A percentile compares a stretch with the other conserved stretches of the same genome.
Evolutionary conservation across 1,140 invertebrate species (phyloP).

Genomic region (Cherax quadricarinatus): DNA sequence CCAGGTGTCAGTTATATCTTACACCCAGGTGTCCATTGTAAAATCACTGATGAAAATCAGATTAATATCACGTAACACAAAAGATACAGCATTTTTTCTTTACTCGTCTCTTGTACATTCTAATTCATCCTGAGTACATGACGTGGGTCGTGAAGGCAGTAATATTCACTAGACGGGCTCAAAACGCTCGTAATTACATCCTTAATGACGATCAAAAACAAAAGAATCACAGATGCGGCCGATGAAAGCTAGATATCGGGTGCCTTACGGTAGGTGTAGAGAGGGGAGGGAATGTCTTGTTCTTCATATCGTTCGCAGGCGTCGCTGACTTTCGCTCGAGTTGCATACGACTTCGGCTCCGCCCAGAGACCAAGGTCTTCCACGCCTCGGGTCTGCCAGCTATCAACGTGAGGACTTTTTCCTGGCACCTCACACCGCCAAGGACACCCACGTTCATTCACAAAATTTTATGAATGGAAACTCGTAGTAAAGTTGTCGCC

Average conservation of each 20-base stretch:
- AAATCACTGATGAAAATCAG: too few relatives aligned
- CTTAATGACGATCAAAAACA: slow-evolving; percentile 6
- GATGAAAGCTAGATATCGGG: neutral
- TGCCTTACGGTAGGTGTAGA: neutral
- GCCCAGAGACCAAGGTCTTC: slow-evolving; percentile 35
- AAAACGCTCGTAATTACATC: neutral
- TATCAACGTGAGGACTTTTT: slow-evolving; percentile 6
- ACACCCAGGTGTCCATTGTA: too few relatives aligned
- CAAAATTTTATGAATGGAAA: slow-evolving; percentile 60
- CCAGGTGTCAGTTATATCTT: too few relatives aligned
- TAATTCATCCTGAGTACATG: neutral
- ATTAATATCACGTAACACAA: too few relatives aligned
- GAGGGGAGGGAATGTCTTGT: neutral
- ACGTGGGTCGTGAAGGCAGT: neutral
- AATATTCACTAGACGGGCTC: neutral
- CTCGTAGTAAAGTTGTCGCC: neutral
- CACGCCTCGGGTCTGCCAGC: slow-evolving; percentile 26
- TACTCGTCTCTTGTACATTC: too few relatives aligned
- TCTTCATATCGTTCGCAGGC: neutral
- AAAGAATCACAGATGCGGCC: neutral
- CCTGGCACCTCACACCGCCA: neutral
- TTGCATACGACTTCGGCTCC: slow-evolving; percentile 9
- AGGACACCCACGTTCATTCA: slow-evolving; percentile 56
- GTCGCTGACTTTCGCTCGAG: slow-evolving; percentile 26
- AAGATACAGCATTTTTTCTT: too few relatives aligned